Percentiles rank a stretch among this genome's conserved stretches.
Evolutionary conservation across 2,797 vertebrate genomes (phyloP).

Genomic region (Helarctos malayanus): DNA sequence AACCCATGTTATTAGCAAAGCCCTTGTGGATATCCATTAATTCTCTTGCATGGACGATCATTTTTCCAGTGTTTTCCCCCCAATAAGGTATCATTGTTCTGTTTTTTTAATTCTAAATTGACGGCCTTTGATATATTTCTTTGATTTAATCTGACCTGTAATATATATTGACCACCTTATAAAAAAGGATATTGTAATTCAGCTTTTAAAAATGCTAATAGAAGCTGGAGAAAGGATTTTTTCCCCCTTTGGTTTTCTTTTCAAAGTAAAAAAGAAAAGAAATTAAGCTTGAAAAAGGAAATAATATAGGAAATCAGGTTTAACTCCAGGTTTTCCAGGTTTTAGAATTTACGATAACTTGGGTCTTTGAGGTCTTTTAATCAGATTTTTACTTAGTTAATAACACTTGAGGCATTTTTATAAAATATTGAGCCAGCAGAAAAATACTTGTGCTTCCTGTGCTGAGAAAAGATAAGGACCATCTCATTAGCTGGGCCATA

Average conservation of each 20-base stretch:
- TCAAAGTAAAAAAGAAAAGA: slow-evolving; percentile 55
- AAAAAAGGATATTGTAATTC: slow-evolving; percentile 72
- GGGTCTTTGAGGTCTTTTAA: slow-evolving; percentile 79
- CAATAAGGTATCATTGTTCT: slow-evolving; percentile 83
- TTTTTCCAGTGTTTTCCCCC: slow-evolving; percentile 85
- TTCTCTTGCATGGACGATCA: slow-evolving; percentile 90
- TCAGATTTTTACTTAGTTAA: slow-evolving; percentile 88
- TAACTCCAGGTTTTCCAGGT: slow-evolving; percentile 52
- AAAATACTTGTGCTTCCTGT: slow-evolving; percentile 88
- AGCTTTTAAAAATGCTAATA: slow-evolving; percentile 81
- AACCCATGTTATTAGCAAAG: slow-evolving; percentile 95
- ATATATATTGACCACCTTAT: slow-evolving; percentile 60
- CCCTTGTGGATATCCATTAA: slow-evolving; percentile 92
- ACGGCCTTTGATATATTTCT: slow-evolving; percentile 75
- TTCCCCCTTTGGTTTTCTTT: slow-evolving; percentile 65
- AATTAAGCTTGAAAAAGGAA: slow-evolving; percentile 72
- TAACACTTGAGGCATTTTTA: slow-evolving; percentile 86
- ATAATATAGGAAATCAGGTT: slow-evolving; percentile 76
- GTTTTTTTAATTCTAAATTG: slow-evolving; percentile 62
- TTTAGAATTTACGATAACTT: slow-evolving; percentile 69
- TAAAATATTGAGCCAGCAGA: slow-evolving; percentile 89
- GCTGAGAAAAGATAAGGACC: slow-evolving; percentile 90
- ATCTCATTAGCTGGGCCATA: slow-evolving; percentile 89
- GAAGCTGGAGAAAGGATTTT: slow-evolving; percentile 75
- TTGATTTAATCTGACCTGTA: slow-evolving; percentile 72